phyloP scores from a whole-genome alignment of 2,113 vertebrate species.

The Tylochromis polylepis region DNA sequence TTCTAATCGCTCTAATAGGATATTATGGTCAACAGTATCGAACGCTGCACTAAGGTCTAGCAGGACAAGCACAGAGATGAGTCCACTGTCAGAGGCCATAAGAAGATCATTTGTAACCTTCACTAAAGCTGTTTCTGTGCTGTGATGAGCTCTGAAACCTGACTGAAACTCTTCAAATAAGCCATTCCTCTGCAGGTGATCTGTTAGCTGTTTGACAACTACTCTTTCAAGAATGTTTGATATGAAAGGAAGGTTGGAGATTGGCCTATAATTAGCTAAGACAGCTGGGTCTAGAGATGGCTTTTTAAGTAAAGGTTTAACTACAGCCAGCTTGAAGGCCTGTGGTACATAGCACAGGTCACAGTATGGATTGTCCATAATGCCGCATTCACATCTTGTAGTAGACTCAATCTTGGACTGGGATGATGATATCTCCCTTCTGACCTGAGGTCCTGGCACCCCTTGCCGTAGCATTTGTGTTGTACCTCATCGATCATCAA shows the following conservation, averaged over 20 bases:
- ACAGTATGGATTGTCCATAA: too few species aligned
- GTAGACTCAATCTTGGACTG: background rate
- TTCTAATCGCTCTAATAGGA: background rate
- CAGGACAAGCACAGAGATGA: accelerated
- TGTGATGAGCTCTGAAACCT: background rate
- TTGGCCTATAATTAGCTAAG: background rate
- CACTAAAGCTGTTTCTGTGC: background rate
- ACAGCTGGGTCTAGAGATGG: background rate
- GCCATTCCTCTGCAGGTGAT: background rate
- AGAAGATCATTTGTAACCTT: background rate
- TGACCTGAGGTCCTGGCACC: background rate
- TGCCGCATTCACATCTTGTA: background rate
- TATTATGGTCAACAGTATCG: background rate
- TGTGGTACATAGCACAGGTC: background rate
- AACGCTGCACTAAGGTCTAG: accelerated
- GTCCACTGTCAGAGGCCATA: background rate
- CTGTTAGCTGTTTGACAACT: background rate
- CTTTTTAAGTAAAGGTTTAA: background rate
- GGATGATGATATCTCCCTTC: background rate
- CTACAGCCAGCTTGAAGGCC: background rate
- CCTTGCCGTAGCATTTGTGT: background rate
- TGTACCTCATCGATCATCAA: background rate
- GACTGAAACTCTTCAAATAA: background rate
- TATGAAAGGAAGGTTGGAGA: background rate
- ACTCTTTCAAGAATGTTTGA: background rate